Evolutionary conservation across 2,888 invertebrate species (phyloP).

Genomic region (Ennomos erosarius): DNA sequence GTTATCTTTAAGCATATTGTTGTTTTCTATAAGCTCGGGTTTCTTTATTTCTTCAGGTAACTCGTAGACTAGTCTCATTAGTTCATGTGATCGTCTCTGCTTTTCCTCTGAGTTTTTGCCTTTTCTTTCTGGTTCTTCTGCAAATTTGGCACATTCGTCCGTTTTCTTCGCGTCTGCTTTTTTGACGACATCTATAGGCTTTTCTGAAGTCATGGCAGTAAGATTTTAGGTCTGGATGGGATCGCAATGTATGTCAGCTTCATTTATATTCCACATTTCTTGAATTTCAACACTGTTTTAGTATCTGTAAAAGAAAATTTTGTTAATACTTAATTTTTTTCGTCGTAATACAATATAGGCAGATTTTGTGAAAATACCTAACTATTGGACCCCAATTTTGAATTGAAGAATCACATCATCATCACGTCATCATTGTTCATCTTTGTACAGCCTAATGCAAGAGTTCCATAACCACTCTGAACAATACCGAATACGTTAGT

Average conservation of each 20-base stretch:
- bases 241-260: conserved; percentile 36
- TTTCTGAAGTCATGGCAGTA: conserved; percentile 79
- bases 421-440: too few relatives aligned
- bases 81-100: conserved; percentile 65
- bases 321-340: neutral
- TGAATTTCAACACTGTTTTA: conserved; percentile 17
- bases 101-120: conserved; percentile 61
- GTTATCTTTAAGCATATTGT: conserved; percentile 79
- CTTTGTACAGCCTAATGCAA: too few relatives aligned
- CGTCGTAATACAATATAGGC: too few relatives aligned
- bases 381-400: too few relatives aligned
- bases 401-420: too few relatives aligned
- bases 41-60: conserved; percentile 71
- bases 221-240: conserved; percentile 48
- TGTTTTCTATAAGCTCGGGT: conserved; percentile 64
- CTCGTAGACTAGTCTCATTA: conserved; percentile 81
- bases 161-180: conserved; percentile 68
- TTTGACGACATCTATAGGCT: conserved; percentile 74
- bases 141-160: conserved; percentile 63
- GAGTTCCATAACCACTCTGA: too few relatives aligned
- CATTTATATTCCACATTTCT: conserved; percentile 62
- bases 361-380: too few relatives aligned
- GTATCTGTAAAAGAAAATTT: conserved; percentile 29
- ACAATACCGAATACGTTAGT: neutral
- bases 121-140: conserved; percentile 61